Conservation (phyloP, 1,140 invertebrate genomes). For the Ostrea denselamellosa region DNA sequence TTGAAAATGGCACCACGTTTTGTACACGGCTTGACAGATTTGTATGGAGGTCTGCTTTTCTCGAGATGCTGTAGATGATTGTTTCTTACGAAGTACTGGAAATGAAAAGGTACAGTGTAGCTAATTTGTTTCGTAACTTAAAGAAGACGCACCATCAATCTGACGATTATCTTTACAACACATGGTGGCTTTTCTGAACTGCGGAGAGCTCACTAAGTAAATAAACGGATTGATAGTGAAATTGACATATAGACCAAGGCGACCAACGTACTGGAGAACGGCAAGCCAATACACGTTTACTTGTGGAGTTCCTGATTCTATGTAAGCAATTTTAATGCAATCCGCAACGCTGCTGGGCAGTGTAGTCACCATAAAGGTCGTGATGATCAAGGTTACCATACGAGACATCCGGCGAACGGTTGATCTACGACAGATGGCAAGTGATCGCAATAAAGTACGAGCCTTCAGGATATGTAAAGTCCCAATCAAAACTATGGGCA, state of each 20-base stretch:
- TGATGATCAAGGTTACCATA: conserved; percentile 47
- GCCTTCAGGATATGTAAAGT: conserved; percentile 49
- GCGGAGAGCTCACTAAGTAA: conserved; percentile 49
- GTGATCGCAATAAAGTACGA: conserved; percentile 38
- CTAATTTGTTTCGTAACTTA: background rate
- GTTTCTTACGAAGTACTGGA: no score
- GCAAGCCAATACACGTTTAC: conserved; percentile 9
- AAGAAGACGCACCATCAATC: background rate
- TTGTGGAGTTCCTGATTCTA: background rate
- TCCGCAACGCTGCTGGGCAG: conserved; percentile 48
- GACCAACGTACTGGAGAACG: conserved; percentile 31
- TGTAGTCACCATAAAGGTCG: conserved; percentile 48
- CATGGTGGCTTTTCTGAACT: conserved; percentile 40
- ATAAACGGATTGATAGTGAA: conserved; percentile 54
- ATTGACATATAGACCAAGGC: conserved; percentile 43
- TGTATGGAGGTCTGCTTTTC: no score
- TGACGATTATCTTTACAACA: background rate
- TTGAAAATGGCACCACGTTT: no score
- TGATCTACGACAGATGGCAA: conserved; percentile 32
- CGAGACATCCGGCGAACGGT: conserved; percentile 53
- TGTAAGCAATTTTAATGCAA: conserved; percentile 43
- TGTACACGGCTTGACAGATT: no score
- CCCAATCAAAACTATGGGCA: conserved; percentile 44
- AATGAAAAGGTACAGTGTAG: background rate
- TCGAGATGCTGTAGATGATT: no score